Conservation (phyloP, 2,888 invertebrate species). For the Nomada ruficornis region DNA sequence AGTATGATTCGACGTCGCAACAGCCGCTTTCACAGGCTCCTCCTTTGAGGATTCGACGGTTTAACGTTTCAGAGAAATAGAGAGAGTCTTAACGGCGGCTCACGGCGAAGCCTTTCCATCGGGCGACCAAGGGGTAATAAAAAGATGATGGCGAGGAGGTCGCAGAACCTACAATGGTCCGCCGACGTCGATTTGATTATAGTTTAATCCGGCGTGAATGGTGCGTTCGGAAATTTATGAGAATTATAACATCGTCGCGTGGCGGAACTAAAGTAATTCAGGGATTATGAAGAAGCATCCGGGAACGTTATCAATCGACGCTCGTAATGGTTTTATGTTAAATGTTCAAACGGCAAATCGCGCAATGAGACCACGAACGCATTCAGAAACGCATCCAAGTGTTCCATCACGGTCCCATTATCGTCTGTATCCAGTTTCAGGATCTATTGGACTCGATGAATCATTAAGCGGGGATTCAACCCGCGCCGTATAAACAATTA, state of each 20-base stretch:
- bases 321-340: constrained; percentile 17
- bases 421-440: constrained; percentile 60
- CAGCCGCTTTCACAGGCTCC: background rate
- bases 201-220: constrained; percentile 1
- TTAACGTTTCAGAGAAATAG: constrained; percentile 5
- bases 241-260: constrained; percentile 3
- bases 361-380: background rate
- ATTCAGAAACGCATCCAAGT: constrained; percentile 44
- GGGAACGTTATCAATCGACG: constrained; percentile 3
- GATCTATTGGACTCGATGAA: constrained; percentile 59
- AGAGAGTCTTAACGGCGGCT: background rate
- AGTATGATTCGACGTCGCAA: constrained; percentile 38
- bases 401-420: constrained; percentile 57
- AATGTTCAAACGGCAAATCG: background rate
- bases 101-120: background rate
- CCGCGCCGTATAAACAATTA: constrained; percentile 62
- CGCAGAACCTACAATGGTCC: constrained; percentile 1
- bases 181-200: constrained; percentile 25
- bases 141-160: constrained; percentile 18
- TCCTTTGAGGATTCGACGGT: constrained; percentile 40
- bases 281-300: background rate
- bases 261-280: constrained; percentile 6
- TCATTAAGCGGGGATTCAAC: constrained; percentile 64
- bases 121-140: background rate
- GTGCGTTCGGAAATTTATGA: constrained; percentile 12